These are phyloP conservation scores for Passer domesticus DNA, from an alignment of 2,113 vertebrate genomes.

Conservation along the genomic window DNA sequence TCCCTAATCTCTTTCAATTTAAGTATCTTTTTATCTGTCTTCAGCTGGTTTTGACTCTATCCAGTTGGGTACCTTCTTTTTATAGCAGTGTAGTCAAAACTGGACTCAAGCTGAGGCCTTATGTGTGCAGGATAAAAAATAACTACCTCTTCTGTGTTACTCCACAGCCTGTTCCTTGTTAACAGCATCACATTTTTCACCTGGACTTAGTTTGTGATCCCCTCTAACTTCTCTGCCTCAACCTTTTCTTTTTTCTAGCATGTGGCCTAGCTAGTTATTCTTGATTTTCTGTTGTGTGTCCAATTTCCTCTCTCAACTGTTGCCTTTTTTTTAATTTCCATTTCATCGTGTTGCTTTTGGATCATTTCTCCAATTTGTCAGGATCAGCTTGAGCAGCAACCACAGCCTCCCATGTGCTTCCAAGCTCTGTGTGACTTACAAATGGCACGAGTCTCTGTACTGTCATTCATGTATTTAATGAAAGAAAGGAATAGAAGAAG, in stretches of 20 bases:
- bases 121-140: background rate
- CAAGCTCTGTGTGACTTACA: background rate
- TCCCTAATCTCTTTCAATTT: background rate
- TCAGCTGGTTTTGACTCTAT: background rate
- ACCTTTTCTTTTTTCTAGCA: background rate
- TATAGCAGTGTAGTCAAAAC: background rate
- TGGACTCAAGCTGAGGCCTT: background rate
- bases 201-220: background rate
- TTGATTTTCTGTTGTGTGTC: conserved; percentile 10
- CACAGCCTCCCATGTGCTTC: background rate
- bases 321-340: background rate
- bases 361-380: conserved; percentile 1
- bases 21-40: background rate
- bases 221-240: background rate
- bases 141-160: background rate
- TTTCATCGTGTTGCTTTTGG: background rate
- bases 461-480: background rate
- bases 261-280: background rate
- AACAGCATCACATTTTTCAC: conserved; percentile 18
- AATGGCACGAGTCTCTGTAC: background rate
- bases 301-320: background rate
- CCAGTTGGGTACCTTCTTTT: background rate
- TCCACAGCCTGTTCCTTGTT: background rate
- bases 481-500: background rate
- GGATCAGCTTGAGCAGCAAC: background rate